These are phyloP conservation scores for Seriola quinqueradiata DNA, from an alignment of 2,113 vertebrate species.

Conservation along the genomic window DNA sequence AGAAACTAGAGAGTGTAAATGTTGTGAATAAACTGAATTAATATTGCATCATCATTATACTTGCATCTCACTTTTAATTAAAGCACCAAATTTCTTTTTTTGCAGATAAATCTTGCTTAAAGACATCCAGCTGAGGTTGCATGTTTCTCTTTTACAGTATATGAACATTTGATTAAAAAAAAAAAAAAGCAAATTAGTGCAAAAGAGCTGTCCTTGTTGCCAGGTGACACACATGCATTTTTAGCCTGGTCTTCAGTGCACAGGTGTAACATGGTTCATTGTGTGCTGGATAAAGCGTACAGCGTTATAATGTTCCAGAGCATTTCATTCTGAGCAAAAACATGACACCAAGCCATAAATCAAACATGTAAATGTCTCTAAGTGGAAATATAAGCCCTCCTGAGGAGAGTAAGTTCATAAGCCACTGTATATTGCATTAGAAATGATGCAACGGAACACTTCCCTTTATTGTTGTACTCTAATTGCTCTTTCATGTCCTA, in stretches of 20 bases:
- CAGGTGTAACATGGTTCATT: not conserved
- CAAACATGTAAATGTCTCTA: not conserved
- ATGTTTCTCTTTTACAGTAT: too few relatives aligned
- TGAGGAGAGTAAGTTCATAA: not conserved
- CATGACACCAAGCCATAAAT: not conserved
- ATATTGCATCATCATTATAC: not conserved
- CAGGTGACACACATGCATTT: not conserved
- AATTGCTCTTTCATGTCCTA: not conserved
- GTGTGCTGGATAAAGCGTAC: not conserved
- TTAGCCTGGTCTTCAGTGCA: not conserved
- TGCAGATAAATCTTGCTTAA: too few relatives aligned
- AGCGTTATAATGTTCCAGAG: not conserved
- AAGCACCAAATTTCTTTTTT: not conserved
- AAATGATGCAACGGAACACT: not conserved
- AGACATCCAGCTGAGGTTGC: too few relatives aligned
- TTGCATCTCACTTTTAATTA: slow-evolving; percentile 14
- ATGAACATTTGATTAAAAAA: not conserved
- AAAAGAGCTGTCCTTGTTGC: not conserved
- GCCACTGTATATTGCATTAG: not conserved
- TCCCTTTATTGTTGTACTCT: not conserved
- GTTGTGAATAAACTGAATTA: not conserved
- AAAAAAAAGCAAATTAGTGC: not conserved
- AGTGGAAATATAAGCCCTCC: not conserved
- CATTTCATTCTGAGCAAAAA: slow-evolving; percentile 18
- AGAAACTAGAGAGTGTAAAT: not conserved